Conservation (phyloP, 2,113 vertebrate genomes). For the Bos indicus region DNA sequence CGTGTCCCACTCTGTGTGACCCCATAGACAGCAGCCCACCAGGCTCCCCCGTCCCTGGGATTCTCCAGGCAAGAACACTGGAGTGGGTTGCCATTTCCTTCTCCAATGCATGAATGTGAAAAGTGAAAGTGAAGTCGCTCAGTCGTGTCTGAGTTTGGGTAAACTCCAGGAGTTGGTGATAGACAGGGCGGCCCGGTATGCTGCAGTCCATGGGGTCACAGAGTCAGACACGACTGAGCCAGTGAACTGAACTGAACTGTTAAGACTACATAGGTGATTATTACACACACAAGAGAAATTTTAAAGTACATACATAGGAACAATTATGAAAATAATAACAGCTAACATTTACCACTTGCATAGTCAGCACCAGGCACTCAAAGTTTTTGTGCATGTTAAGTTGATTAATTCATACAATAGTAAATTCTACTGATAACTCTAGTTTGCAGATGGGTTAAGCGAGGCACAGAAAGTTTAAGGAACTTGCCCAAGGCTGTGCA, state of each 20-base stretch:
- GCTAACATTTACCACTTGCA: not conserved
- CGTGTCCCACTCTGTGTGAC: too few relatives aligned
- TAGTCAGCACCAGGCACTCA: not conserved
- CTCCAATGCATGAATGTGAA: too few relatives aligned
- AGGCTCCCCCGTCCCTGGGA: too few relatives aligned
- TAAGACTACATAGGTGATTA: not conserved
- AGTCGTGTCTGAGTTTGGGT: not conserved
- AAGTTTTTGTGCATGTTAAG: not conserved
- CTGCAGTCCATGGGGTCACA: accelerated
- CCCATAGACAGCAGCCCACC: too few relatives aligned
- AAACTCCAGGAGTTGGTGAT: not conserved
- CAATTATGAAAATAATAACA: not conserved
- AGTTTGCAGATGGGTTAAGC: not conserved
- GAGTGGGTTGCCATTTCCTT: too few relatives aligned
- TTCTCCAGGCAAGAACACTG: too few relatives aligned
- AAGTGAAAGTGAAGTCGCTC: too few relatives aligned
- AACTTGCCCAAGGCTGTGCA: not conserved
- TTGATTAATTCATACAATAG: not conserved
- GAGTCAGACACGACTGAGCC: not conserved
- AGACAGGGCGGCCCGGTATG: not conserved
- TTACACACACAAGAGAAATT: not conserved
- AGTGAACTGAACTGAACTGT: not conserved
- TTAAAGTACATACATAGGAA: not conserved
- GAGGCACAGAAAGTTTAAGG: not conserved
- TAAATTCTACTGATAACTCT: not conserved